Evolutionary conservation across 2,113 vertebrate genomes (phyloP).

Genomic region (Fregata magnificens): DNA sequence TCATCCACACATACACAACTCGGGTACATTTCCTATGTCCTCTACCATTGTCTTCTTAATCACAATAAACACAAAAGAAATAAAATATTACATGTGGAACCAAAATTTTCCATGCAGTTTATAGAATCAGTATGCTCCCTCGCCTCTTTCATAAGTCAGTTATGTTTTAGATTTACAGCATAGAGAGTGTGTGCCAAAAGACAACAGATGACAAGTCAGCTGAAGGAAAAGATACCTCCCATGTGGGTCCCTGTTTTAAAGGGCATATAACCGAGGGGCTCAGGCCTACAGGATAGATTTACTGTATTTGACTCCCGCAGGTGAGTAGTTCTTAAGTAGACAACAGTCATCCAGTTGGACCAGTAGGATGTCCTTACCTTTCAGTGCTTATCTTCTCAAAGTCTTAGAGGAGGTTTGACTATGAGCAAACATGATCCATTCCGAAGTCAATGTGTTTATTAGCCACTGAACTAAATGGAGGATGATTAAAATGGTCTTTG

Average conservation of each 20-base stretch:
- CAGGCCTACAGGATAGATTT: not conserved
- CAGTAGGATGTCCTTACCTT: not conserved
- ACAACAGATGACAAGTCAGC: not conserved
- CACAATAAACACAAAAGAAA: not conserved
- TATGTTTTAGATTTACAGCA: not conserved
- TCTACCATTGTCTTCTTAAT: not conserved
- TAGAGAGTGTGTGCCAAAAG: not conserved
- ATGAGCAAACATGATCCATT: not conserved
- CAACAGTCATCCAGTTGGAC: not conserved
- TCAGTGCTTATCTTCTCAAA: not conserved
- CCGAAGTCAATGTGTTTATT: not conserved
- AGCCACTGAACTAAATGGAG: not conserved
- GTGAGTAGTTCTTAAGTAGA: not conserved
- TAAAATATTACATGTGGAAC: not conserved
- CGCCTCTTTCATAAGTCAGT: accelerated
- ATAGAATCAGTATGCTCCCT: not conserved
- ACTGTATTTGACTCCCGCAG: not conserved
- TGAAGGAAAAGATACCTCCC: not conserved
- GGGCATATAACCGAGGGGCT: not conserved
- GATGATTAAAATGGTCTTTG: not conserved
- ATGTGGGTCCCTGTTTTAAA: not conserved
- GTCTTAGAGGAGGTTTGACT: not conserved
- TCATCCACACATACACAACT: not conserved
- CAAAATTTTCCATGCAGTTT: not conserved
- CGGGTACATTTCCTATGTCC: not conserved